Percentiles rank a stretch among this genome's conserved stretches.
These are phyloP conservation scores for Drosophila sordidula DNA, from an alignment of 2,888 invertebrate species.

Conservation along the genomic window DNA sequence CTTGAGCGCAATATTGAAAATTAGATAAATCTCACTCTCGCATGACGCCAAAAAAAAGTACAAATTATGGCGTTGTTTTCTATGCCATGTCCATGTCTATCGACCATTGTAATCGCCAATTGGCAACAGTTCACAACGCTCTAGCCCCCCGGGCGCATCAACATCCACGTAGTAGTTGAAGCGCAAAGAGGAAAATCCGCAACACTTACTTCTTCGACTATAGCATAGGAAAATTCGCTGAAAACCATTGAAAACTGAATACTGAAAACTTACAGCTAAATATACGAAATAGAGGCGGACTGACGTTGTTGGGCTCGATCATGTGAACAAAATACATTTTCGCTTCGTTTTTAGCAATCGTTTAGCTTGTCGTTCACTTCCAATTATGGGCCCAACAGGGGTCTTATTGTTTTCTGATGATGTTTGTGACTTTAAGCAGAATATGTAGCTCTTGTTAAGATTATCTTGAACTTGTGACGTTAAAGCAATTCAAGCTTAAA, in stretches of 20 bases:
- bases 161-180: constrained; percentile 12
- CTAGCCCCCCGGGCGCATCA: constrained; percentile 30
- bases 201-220: constrained; percentile 9
- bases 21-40: constrained; percentile 61
- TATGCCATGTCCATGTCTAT: constrained; percentile 50
- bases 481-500: no score
- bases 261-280: constrained; percentile 19
- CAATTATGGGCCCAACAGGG: not conserved
- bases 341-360: constrained; percentile 1
- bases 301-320: constrained; percentile 21
- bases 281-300: constrained; percentile 9
- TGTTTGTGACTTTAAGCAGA: constrained; percentile 13
- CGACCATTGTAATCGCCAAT: constrained; percentile 49
- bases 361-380: no score
- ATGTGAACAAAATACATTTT: constrained; percentile 24
- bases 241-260: constrained; percentile 13
- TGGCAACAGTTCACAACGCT: constrained; percentile 48
- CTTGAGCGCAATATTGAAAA: constrained; percentile 49
- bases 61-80: constrained; percentile 53
- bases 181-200: constrained; percentile 21
- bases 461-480: no score
- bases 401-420: constrained; percentile 11
- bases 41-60: constrained; percentile 19
- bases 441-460: no score
- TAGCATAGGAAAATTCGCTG: constrained; percentile 19